Evolutionary conservation across 1,140 invertebrate species (phyloP).

Genomic region (Acyrthosiphon pisum): DNA sequence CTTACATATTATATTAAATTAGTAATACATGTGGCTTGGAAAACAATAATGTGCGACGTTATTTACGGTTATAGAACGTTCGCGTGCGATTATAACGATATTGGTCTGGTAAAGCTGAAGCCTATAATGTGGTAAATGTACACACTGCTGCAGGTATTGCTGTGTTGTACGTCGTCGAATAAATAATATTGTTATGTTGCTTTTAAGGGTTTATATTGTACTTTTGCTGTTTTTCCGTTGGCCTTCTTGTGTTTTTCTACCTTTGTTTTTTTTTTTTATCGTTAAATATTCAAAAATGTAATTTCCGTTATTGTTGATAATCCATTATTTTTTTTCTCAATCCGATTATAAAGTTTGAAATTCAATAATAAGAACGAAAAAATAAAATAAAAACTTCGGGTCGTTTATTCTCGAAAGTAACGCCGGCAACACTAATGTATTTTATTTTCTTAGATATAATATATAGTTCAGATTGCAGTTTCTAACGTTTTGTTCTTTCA

Average conservation of each 20-base stretch:
- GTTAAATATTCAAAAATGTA: slow-evolving; percentile 38
- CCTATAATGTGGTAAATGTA: neutral
- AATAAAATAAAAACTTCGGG: neutral
- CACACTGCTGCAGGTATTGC: neutral
- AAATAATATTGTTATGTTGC: neutral
- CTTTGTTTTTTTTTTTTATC: neutral
- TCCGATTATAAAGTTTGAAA: slow-evolving; percentile 43
- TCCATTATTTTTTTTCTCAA: slow-evolving; percentile 40
- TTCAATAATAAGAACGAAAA: neutral
- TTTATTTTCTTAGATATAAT: slow-evolving; percentile 28
- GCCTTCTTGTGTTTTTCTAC: neutral
- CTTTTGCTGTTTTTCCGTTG: neutral
- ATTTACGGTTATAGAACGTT: neutral
- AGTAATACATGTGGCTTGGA: neutral
- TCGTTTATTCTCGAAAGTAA: slow-evolving; percentile 24
- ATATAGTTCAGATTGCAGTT: neutral
- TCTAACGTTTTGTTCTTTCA: neutral
- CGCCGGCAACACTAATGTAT: neutral
- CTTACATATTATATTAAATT: neutral
- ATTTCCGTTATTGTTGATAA: slow-evolving; percentile 41
- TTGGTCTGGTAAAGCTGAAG: neutral
- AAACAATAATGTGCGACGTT: neutral
- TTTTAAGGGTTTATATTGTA: neutral
- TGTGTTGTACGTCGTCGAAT: neutral
- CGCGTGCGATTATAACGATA: neutral